Evolutionary conservation across 2,888 invertebrate species (phyloP).

Genomic region (Tetrapedia diversipes): DNA sequence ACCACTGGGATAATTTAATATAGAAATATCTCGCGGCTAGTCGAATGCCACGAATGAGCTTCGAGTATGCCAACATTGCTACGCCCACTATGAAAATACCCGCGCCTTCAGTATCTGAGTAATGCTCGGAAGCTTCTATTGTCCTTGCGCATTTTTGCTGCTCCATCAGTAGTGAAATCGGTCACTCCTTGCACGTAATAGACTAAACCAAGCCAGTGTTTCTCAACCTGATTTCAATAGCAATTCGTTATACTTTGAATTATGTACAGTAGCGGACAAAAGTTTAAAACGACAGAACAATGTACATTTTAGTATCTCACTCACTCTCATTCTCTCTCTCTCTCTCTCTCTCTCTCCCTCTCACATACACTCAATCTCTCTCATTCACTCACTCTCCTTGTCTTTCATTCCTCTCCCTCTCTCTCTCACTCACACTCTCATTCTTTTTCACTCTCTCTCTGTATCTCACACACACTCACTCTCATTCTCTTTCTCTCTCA

Average conservation of each 20-base stretch:
- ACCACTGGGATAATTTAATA: slow-evolving; percentile 40
- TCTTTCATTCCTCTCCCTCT: neutral
- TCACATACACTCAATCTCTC: too few species aligned
- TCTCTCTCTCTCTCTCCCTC: too few species aligned
- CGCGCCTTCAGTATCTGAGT: neutral
- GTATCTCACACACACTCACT: too few species aligned
- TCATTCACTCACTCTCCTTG: too few species aligned
- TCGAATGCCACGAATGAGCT: slow-evolving; percentile 22
- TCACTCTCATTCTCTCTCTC: too few species aligned
- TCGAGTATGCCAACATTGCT: slow-evolving; percentile 9
- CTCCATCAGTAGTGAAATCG: neutral
- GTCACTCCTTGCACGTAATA: too few species aligned
- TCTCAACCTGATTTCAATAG: too few species aligned
- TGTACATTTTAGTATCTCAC: too few species aligned
- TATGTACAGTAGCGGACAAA: too few species aligned
- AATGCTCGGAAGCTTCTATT: neutral
- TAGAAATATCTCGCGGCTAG: slow-evolving; percentile 29
- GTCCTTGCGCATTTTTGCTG: neutral
- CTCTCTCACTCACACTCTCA: neutral
- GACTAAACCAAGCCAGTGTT: too few species aligned
- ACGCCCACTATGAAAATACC: slow-evolving; percentile 1
- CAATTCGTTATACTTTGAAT: too few species aligned
- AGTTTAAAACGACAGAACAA: too few species aligned
- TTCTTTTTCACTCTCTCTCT: slow-evolving; percentile 7
- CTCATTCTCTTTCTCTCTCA: neutral